Conservation (phyloP, 2,797 vertebrate genomes). For the Acrossocheilus wenchowensis region DNA sequence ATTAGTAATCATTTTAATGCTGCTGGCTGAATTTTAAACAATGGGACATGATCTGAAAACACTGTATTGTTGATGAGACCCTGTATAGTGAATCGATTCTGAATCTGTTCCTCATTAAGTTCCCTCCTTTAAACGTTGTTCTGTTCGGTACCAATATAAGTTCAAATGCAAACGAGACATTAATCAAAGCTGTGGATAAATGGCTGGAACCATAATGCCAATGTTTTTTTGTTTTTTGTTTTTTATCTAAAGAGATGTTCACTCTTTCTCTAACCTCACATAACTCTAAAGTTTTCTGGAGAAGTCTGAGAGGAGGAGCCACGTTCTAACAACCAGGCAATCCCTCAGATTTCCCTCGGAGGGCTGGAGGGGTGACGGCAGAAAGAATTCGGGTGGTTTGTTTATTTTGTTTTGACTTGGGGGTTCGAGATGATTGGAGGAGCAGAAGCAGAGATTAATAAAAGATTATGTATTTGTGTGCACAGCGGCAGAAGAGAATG, state of each 20-base stretch:
- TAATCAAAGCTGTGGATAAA: neutral
- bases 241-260: neutral
- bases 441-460: conserved; percentile 52
- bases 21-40: conserved; percentile 35
- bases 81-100: neutral
- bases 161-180: neutral
- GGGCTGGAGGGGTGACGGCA: conserved; percentile 26
- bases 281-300: conserved; percentile 32
- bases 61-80: conserved; percentile 37
- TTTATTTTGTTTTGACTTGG: conserved; percentile 43
- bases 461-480: conserved; percentile 40
- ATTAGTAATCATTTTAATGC: neutral
- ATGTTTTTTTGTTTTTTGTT: no score
- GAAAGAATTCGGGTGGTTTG: conserved; percentile 13
- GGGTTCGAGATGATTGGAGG: conserved; percentile 42
- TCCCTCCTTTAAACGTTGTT: neutral
- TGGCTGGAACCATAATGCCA: neutral
- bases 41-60: conserved; percentile 61
- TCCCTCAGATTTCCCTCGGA: conserved; percentile 40
- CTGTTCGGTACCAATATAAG: neutral
- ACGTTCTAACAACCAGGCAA: conserved; percentile 24
- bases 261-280: conserved; percentile 16
- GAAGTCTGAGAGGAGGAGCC: conserved; percentile 5
- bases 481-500: conserved; percentile 20
- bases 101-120: conserved; percentile 24